Evolutionary conservation across 2,888 invertebrate genomes (phyloP), one percentile per base, ranked within the genome.

Genomic region (Hypomecis punctinalis): DNA sequence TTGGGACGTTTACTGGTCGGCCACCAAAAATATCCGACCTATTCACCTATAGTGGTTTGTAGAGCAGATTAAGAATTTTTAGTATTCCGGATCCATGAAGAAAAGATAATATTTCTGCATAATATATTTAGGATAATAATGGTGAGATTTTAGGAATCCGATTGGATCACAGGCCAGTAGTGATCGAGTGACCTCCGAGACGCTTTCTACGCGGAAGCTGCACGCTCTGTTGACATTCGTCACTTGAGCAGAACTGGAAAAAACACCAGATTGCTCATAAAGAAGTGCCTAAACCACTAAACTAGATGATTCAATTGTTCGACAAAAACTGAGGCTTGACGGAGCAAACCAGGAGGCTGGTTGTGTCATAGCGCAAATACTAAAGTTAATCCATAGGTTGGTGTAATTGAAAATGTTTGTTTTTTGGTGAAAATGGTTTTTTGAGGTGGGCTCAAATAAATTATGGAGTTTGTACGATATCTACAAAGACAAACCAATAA

Each of bases 161-260:
- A 67, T 60, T 13, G 11, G 59, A 49, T 49, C 51, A 54, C 10
- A 1, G 35, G 2, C 8, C n/a, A 47, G n/a, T 40, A 58, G 47
- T 7, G 54, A 46, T 63, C 52, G 42, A 67, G 69, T 72, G 76
- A 76, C 73, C 76, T 74, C 75, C 65, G 61, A 67, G 66, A 71
- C 76, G 72, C 77, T 79, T 78, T 82, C 78, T 80, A 76, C 68
- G 67, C 77, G 77, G 75, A 78, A 78, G 73, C 77, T 77, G 68
- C 70, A 76, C 80, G 82, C 74, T 83, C 76, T 76, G 66, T 70
- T 78, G 77, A 73, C 72, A 77, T 71, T 69, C 72, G 74, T 72
- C 74, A 75, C 66, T 73, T 73, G 70, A 78, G 68, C 78, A 77
- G 76, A 77, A 77, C 74, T 75, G 74, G 70, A 77, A 71, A 23